These are phyloP conservation scores for Falco cherrug DNA, from an alignment of 2,797 vertebrate genomes.

Conservation along the genomic window DNA sequence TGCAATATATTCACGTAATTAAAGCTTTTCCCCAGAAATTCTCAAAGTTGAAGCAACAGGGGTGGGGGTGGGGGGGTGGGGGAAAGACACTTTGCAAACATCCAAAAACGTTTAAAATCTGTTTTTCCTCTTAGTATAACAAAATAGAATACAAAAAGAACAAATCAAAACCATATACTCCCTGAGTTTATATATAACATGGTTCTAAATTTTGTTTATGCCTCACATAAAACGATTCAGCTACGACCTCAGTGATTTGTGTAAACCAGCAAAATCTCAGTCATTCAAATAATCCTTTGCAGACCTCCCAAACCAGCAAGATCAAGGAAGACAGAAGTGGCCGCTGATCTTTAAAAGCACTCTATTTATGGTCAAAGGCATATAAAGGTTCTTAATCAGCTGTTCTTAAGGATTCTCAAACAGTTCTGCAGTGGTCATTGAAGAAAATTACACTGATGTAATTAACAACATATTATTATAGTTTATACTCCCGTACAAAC, in stretches of 20 bases:
- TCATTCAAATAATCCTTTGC: neutral
- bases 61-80: too few relatives aligned
- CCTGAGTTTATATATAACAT: neutral
- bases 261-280: neutral
- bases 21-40: neutral
- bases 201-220: constrained; percentile 6
- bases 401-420: neutral
- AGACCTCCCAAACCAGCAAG: neutral
- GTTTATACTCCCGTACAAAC: neutral
- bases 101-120: neutral
- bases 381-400: neutral
- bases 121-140: neutral
- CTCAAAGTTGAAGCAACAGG: neutral
- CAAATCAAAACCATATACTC: neutral
- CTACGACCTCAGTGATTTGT: neutral
- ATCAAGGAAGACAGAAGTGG: neutral
- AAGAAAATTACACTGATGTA: neutral
- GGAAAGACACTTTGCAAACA: neutral
- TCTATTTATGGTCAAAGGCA: neutral
- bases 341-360: neutral
- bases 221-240: neutral
- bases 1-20: neutral
- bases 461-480: neutral
- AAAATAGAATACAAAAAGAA: neutral
- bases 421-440: neutral